A percentile compares a stretch with the other conserved stretches of the same genome.
phyloP scores from a whole-genome alignment of 2,797 vertebrate genomes.

The Nannoperca obscura region DNA sequence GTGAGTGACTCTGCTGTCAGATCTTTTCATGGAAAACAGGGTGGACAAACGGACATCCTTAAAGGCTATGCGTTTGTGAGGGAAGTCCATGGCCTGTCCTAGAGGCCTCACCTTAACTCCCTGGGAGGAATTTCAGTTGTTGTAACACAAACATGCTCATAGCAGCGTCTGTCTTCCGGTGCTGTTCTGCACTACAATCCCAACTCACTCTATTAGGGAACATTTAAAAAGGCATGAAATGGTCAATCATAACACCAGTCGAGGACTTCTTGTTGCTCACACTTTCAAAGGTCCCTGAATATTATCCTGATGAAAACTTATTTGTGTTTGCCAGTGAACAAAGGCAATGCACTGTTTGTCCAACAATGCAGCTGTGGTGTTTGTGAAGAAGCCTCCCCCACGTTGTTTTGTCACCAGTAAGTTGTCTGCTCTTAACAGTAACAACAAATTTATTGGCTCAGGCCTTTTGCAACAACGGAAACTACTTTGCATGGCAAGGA shows the following conservation, averaged over 20 bases:
- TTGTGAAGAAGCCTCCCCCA: slow-evolving; percentile 46
- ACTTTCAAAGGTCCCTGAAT: background rate
- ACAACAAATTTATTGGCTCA: slow-evolving; percentile 78
- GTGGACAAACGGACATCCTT: slow-evolving; percentile 79
- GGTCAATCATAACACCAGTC: background rate
- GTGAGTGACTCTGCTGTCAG: slow-evolving; percentile 70
- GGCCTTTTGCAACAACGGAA: slow-evolving; percentile 75
- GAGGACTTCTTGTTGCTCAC: background rate
- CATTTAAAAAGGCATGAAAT: background rate
- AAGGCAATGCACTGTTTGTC: slow-evolving; percentile 29
- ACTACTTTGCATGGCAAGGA: slow-evolving; percentile 82
- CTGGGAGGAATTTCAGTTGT: slow-evolving; percentile 40
- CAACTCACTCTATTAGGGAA: background rate
- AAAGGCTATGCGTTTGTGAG: slow-evolving; percentile 61
- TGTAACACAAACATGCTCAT: slow-evolving; percentile 37
- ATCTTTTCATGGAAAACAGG: slow-evolving; percentile 75
- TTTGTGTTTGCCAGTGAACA: slow-evolving; percentile 37
- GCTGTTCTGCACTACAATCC: background rate
- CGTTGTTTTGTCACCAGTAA: slow-evolving; percentile 60
- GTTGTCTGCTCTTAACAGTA: slow-evolving; percentile 57
- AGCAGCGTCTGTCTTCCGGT: slow-evolving; percentile 5
- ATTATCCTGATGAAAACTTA: slow-evolving; percentile 3
- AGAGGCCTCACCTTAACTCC: slow-evolving; percentile 61
- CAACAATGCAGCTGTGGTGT: background rate
- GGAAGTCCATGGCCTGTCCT: slow-evolving; percentile 61